phyloP scores from a whole-genome alignment of 2,888 invertebrate species.

The Physocephala rufipes region DNA sequence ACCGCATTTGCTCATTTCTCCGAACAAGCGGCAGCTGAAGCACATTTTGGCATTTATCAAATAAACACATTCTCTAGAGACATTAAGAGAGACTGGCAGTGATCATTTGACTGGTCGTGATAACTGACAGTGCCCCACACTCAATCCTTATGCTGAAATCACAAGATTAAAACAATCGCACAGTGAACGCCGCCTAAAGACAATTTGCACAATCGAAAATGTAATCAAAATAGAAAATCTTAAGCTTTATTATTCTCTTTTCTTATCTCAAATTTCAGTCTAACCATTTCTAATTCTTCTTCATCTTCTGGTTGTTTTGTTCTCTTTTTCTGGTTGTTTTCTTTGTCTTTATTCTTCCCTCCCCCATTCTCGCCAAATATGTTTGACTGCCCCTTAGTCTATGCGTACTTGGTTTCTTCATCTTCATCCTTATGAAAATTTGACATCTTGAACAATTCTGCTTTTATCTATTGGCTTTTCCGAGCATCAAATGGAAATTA shows the following conservation, averaged over 20 bases:
- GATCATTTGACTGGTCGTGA: no score
- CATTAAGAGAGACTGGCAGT: background rate
- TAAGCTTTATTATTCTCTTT: background rate
- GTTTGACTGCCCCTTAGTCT: no score
- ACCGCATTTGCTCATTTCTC: background rate
- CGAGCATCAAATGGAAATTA: constrained; percentile 7
- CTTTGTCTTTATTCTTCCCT: no score
- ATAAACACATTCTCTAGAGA: background rate
- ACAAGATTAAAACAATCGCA: background rate
- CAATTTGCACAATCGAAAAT: constrained; percentile 33
- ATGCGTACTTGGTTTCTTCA: background rate
- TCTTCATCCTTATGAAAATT: background rate
- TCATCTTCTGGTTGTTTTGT: background rate
- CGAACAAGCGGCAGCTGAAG: background rate
- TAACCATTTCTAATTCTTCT: background rate
- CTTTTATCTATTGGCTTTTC: background rate
- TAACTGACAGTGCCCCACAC: no score
- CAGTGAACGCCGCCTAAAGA: constrained; percentile 18
- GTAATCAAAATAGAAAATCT: constrained; percentile 30
- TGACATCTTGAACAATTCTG: background rate
- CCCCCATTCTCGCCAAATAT: background rate
- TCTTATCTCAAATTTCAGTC: no score
- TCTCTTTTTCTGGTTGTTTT: no score
- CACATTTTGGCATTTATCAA: background rate
- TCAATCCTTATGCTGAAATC: background rate